Evolutionary conservation across 2,888 invertebrate genomes (phyloP), one percentile per base, ranked within the genome.

Genomic region (Xestia c-nigrum): DNA sequence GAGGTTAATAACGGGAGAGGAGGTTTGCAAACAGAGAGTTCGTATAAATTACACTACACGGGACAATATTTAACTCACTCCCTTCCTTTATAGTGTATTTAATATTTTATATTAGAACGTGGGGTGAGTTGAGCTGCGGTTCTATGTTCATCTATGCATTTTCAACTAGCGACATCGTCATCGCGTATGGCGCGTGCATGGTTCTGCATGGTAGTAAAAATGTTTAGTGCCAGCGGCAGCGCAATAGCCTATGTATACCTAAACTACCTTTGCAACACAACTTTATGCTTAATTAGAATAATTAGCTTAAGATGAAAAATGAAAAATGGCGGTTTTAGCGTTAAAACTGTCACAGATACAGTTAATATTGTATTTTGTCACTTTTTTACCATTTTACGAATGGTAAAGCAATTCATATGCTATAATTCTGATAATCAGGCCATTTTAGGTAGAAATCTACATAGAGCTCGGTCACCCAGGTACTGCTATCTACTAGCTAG

Each of bases 31-130:
- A 91, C 87, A 88, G 81, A 80, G 84, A 80, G 83, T 87, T 78
- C 81, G 85, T 87, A 89, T 90, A 91, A 89, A 90, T 90, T 88
- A 87, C 80, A 87, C 84, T 86, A 86, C 66, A 81, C 70, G 83
- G 87, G 87, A 87, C 86, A 86, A 83, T 89, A 87, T 90, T 90
- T 90, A 86, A 85, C 85, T 81, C 85, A 80, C 83, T 83, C 80
- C 84, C 73, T 80, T 72, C 76, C 71, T 43, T 72, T 63, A 50
- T 38, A 43, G 63, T 43, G 55, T 43, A 67, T 83, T 83, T 68
- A 63, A 78, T 78, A 78, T 69, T 78, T 78, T 67, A 65, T 24
- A 46, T 68, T 21, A 61, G 69, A 21, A 43, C 6, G 21, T 16
- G 43, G 43, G 19, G 40, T 59, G 43, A 1, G 21, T 61, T 47